Base-by-base conservation (phyloP, 2,113 vertebrate species). In the Apaloderma vittatum region DNA sequence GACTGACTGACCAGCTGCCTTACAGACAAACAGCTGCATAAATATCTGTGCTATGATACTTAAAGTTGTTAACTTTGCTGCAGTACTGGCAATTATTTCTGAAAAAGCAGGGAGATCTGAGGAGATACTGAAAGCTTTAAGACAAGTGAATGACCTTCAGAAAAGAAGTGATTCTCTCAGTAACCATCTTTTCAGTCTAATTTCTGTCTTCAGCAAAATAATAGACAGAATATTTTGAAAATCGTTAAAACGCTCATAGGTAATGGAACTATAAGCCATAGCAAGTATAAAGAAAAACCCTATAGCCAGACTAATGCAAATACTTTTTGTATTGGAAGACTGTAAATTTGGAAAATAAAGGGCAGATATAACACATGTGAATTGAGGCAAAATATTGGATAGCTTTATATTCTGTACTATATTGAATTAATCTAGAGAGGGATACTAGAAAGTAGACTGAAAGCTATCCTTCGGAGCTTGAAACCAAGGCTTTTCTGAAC, bases 151-250 rank as follows among this genome's bases (percentile, higher is more conserved):
- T 66, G 78, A 79, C 63, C 40, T 93, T 82, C 58, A 37, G 62
- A 66, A 84, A 77, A 88, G 14, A 72, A 68, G 29, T 51, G 30
- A 83, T 65, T 20, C 29, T 68, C 34, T 58, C 63, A 76, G n/a
- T 61, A 82, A 70, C 6, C 5, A 4, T 80, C 12, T 43, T 62
- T 68, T 73, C 62, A 48, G 19, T 37, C 23, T 83, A 19, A 90
- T 88, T 85, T 88, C 36, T 46, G 2, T 92, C 37, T 75, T 74
- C 45, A 90, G 59, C 6, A 73, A 96, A 73, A 67, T 52, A 77
- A 83, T 17, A 8, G n/a, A n/a, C n/a, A n/a, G 63, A 85, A 43
- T 61, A 91, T 29, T 85, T 93, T 74, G 74, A 83, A 93, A 88
- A 88, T 74, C 43, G 55, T 26, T 26, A 62, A 62, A 30, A 75